Evolutionary conservation across 2,113 vertebrate genomes (phyloP), one percentile per base, ranked within the genome.

Genomic region (Crotalus tigris): DNA sequence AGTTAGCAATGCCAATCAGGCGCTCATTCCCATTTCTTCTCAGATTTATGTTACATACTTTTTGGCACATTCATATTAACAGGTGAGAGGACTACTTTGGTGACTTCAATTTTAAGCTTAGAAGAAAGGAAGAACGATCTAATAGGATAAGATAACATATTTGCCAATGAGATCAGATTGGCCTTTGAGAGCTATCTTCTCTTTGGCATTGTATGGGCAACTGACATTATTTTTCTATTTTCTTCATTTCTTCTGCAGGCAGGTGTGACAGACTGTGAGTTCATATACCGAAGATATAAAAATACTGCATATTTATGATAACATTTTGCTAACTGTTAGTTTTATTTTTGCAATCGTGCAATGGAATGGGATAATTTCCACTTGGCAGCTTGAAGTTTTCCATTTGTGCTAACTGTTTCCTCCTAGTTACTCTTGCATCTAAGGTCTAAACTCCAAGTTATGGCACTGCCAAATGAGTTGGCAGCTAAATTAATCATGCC

Each of bases 61-160:
- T 81, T 96, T 97, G 58, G 54, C 93, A 94, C 29, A 13, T 69
- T 29, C 1, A 0, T 87, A 61, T 92, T 12, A 93, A 85, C 89
- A 93, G 33, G 11, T 94, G 4, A 64, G 86, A 69, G 44, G 33
- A 17, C 17, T 86, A 24, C 5, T 21, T 8, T 21, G 17, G 13
- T 92, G 21, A 54, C 44, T 55, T 1, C 23, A 5, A 89, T 96
- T 96, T 81, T 91, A 53, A 53, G 46, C 88, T 21, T 92, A 23
- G 3, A 33, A 64, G 3, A 87, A 3, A 91, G 17, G 0, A 93
- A 92, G 44, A 85, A 55, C 24, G 91, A 13, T 8, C 95, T 95
- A 5, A 6, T 94, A 44, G 1, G 5, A 0, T 93, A 94, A 0
- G 9, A 1, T 26, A 0, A 1, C n/a, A 9, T 1, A 4, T 7